These are phyloP conservation scores for Pelobates cultripes DNA, from an alignment of 2,797 vertebrate genomes.

Conservation along the genomic window DNA sequence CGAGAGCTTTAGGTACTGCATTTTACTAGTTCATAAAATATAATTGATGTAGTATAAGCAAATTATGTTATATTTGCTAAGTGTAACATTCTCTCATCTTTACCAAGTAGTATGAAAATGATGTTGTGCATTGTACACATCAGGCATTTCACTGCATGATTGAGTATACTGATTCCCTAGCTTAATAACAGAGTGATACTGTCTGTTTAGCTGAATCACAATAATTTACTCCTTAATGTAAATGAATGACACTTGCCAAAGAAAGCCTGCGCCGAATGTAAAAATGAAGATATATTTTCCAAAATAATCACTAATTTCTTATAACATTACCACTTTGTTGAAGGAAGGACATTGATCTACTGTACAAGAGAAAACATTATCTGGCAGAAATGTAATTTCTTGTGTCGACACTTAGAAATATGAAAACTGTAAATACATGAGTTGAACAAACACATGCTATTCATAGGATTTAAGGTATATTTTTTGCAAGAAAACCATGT, in stretches of 20 bases:
- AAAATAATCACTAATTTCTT: slow-evolving; percentile 52
- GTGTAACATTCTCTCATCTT: slow-evolving; percentile 45
- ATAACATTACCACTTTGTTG: slow-evolving; percentile 24
- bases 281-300: slow-evolving; percentile 53
- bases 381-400: slow-evolving; percentile 29
- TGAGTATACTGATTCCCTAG: slow-evolving; percentile 56
- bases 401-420: neutral
- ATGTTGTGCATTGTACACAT: slow-evolving; percentile 53
- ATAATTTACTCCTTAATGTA: slow-evolving; percentile 58
- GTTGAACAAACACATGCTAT: no score
- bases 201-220: slow-evolving; percentile 55
- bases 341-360: slow-evolving; percentile 36
- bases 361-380: slow-evolving; percentile 16
- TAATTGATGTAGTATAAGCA: slow-evolving; percentile 73
- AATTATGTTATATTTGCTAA: slow-evolving; percentile 52
- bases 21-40: slow-evolving; percentile 90
- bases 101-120: slow-evolving; percentile 57
- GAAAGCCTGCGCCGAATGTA: slow-evolving; percentile 28
- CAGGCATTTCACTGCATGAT: slow-evolving; percentile 49
- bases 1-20: slow-evolving; percentile 89
- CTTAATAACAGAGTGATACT: slow-evolving; percentile 54
- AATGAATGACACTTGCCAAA: slow-evolving; percentile 55
- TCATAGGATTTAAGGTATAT: no score
- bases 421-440: no score
- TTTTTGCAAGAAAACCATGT: no score